Evolutionary conservation across 37 sponge, comb jelly and placozoan species (phyloP), one percentile per base, ranked within the genome.

Genomic region (Chondrosia reniformis): DNA sequence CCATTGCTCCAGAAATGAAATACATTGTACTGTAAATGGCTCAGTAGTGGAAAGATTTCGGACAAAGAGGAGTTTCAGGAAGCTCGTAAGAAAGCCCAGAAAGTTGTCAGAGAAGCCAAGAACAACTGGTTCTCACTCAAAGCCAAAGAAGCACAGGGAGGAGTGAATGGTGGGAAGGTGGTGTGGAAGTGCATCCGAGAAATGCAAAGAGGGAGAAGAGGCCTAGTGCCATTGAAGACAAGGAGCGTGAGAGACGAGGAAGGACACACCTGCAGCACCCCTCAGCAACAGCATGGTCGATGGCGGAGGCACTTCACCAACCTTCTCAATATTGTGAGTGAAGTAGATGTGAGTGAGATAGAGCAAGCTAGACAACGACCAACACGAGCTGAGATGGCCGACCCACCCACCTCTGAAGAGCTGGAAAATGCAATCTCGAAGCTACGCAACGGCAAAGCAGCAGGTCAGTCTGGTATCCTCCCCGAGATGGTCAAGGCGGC

Each of bases 301-400:
- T 56, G 58, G 58, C 58, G 27, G 58, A 6, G 58, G 58, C 9
- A 56, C 58, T 56, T 56, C 58, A 2, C 58, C 58, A 56, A 6
- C 58, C 58, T 56, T 56, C 58, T 56, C n/a, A 56, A 56, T 28
- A 56, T 56, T 56, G 58, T 56, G 58, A 56, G 4, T 56, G 3
- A 6, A 56, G 7, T 56, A 2, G 58, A 6, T 6, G 7, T 56
- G 58, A 56, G 27, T 56, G 58, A 56, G 58, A 3, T 56, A 6
- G 3, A 56, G 8, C 3, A 56, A 56, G 58, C 58, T 49, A 49
- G 52, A 49, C 52, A 49, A 49, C 52, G 15, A 49, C 52, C 15
- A 15, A 49, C 15, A 49, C 52, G 52, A 15, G 52, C 52, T 49
- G 52, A 49, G 52, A 15, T 49, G 52, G 52, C 52, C 15, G 52